Evolutionary conservation across 2,797 vertebrate species (phyloP).

Genomic region (Euphonia xanthogaster): DNA sequence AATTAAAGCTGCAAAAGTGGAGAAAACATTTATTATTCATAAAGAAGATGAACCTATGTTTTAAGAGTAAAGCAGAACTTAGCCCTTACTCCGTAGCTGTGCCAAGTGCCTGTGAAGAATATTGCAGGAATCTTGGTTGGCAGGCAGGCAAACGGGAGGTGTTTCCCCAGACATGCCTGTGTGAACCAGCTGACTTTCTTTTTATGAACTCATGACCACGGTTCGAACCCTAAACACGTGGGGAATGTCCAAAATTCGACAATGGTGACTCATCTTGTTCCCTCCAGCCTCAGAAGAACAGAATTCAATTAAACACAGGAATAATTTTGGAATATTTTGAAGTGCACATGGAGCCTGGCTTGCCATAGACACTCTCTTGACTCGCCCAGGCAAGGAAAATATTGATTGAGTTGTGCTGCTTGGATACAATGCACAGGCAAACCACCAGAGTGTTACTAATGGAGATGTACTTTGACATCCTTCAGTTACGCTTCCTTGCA

Average conservation of each 20-base stretch:
- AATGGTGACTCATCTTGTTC: not conserved
- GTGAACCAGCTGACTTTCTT: not conserved
- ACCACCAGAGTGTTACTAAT: not conserved
- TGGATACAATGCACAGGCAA: slow-evolving; percentile 24
- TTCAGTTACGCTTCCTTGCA: slow-evolving; percentile 25
- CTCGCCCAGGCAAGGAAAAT: slow-evolving; percentile 37
- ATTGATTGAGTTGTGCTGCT: slow-evolving; percentile 47
- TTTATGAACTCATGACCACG: not conserved
- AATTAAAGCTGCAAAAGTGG: not conserved
- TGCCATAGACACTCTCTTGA: slow-evolving; percentile 2
- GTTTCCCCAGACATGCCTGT: not conserved
- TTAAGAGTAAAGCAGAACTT: not conserved
- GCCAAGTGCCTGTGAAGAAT: not conserved
- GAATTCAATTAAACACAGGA: not conserved
- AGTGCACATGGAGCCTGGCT: slow-evolving; percentile 10
- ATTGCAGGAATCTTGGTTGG: not conserved
- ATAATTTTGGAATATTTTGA: not conserved
- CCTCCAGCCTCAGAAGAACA: not conserved
- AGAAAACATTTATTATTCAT: not conserved
- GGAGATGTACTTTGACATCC: not conserved
- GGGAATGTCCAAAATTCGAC: not conserved
- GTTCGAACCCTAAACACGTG: not conserved
- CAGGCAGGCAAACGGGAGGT: not conserved
- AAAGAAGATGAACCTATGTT: not conserved
- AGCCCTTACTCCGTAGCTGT: not conserved